Evolutionary conservation across 2,797 vertebrate species (phyloP).

Genomic region (Prunella strophiata): DNA sequence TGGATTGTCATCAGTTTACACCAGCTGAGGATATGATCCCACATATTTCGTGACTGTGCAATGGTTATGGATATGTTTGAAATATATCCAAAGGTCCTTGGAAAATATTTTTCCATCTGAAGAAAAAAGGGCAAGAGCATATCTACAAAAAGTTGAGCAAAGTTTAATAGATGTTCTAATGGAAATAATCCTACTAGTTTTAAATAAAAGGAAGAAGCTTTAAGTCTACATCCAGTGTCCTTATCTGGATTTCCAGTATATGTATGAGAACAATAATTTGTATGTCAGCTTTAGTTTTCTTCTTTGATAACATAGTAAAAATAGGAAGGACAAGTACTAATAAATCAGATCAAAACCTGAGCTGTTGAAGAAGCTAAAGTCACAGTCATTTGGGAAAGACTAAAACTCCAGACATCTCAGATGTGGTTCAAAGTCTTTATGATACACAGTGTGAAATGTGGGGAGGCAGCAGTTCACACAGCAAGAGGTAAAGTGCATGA

Average conservation of each 20-base stretch:
- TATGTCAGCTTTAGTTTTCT: background rate
- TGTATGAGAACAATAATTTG: background rate
- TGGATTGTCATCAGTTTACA: conserved; percentile 34
- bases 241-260: background rate
- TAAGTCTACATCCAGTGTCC: background rate
- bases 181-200: background rate
- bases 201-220: background rate
- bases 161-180: background rate
- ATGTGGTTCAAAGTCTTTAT: background rate
- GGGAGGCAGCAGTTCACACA: background rate
- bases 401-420: background rate
- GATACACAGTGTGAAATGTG: background rate
- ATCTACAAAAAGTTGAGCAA: background rate
- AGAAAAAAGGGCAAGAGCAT: background rate
- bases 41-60: background rate
- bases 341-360: conserved; percentile 11
- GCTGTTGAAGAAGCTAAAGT: background rate
- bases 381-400: background rate
- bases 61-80: conserved; percentile 4
- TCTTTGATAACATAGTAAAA: background rate
- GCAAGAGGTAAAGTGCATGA: background rate
- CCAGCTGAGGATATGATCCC: background rate
- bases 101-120: background rate
- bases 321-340: background rate
- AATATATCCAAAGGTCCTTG: background rate